A percentile compares a stretch with the other conserved stretches of the same genome.
Conservation (phyloP, 1,140 invertebrate genomes). For the Tribolium castaneum region DNA sequence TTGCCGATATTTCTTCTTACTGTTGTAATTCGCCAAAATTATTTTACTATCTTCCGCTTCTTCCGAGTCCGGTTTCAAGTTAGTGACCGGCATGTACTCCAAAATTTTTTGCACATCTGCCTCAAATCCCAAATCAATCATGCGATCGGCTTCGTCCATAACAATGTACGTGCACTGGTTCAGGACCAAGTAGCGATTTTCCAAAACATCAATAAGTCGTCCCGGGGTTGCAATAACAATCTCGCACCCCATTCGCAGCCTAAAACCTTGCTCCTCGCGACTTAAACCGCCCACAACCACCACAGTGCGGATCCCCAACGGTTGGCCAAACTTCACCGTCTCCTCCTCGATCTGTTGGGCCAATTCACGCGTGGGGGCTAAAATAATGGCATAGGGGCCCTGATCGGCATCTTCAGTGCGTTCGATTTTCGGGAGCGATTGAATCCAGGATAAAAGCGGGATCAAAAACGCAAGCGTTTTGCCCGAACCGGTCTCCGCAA, state of each 20-base stretch:
- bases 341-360: constrained; percentile 99
- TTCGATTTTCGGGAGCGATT: constrained; percentile 95
- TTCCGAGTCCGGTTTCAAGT: constrained; percentile 98
- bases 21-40: constrained; percentile 93
- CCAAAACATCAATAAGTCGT: constrained; percentile 98
- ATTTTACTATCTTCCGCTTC: constrained; percentile 94
- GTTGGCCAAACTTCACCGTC: constrained; percentile 96
- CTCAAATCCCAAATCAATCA: constrained; percentile 99
- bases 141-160: constrained; percentile 96
- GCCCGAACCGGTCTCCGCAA: constrained; percentile 94
- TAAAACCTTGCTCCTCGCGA: constrained; percentile 98
- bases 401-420: constrained; percentile 91
- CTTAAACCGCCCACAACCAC: constrained; percentile 98
- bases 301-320: constrained; percentile 94
- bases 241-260: constrained; percentile 96
- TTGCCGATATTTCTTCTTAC: constrained; percentile 98
- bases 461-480: constrained; percentile 99
- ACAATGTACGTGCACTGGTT: constrained; percentile 96
- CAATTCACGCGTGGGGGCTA: constrained; percentile 98
- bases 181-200: constrained; percentile 97
- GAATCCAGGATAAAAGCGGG: constrained; percentile 98
- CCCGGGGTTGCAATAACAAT: constrained; percentile 99
- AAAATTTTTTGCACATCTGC: constrained; percentile 98
- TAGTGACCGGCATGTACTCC: constrained; percentile 98
- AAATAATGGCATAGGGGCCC: constrained; percentile 99